Percentiles rank a stretch among this genome's conserved stretches.
Evolutionary conservation across 2,113 vertebrate species (phyloP).

Genomic region (Polypterus bichir): DNA sequence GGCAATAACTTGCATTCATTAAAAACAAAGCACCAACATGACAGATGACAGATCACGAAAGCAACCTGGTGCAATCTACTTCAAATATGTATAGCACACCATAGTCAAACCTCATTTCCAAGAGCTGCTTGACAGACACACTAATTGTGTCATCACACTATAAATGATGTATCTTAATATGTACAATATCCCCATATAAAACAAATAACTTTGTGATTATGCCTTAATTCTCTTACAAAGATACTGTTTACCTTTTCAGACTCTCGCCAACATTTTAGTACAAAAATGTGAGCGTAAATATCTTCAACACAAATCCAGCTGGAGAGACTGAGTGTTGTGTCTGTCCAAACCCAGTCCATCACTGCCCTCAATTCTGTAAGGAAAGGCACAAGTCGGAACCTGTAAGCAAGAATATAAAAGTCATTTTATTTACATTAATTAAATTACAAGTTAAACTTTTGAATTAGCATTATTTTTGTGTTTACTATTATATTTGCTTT

Average conservation of each 20-base stretch:
- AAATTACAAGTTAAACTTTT: too few relatives aligned
- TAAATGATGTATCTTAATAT: too few relatives aligned
- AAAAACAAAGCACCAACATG: too few relatives aligned
- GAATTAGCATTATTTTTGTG: too few relatives aligned
- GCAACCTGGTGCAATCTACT: too few relatives aligned
- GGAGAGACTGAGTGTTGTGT: slow-evolving; percentile 91
- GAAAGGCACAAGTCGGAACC: slow-evolving; percentile 91
- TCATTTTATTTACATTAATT: too few relatives aligned
- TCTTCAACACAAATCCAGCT: slow-evolving; percentile 98
- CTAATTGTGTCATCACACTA: too few relatives aligned
- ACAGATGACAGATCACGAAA: too few relatives aligned
- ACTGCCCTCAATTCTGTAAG: slow-evolving; percentile 89
- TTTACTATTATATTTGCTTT: too few relatives aligned
- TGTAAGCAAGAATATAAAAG: slow-evolving; percentile 24
- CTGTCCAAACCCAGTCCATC: slow-evolving; percentile 99
- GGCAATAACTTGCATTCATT: too few relatives aligned
- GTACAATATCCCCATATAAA: too few relatives aligned
- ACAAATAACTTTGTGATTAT: neutral
- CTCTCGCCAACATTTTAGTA: slow-evolving; percentile 95
- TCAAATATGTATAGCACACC: neutral
- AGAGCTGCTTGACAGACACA: too few relatives aligned
- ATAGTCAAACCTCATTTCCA: slow-evolving; percentile 17
- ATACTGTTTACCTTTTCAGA: slow-evolving; percentile 77
- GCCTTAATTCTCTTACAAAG: neutral
- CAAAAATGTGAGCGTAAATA: slow-evolving; percentile 96